Evolutionary conservation across 2,797 vertebrate species (phyloP), one percentile per base, ranked within the genome.

Genomic region (Periparus ater): DNA sequence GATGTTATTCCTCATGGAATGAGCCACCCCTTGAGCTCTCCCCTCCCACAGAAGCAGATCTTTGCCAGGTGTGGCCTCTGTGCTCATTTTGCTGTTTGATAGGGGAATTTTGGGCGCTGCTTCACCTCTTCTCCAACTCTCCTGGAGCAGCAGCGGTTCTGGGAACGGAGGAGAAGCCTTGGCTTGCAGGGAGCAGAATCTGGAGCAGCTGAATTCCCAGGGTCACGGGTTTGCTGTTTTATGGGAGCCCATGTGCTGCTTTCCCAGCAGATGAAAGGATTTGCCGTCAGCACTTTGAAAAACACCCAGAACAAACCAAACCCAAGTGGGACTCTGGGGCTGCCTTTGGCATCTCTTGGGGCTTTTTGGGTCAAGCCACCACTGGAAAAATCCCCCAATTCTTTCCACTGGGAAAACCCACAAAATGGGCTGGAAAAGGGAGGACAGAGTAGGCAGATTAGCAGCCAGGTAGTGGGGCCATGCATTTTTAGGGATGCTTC

Each of bases 191-290:
- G 77, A 91, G 50, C 54, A 6, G 55, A 62, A 55, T 85, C 48
- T 75, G 70, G 72, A 88, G 87, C 42, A 5, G 51, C 89, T 74
- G 2, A 50, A 51, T 75, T 75, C 42, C n/a, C 15, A 7, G 47
- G 87, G 93, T 96, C 93, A 25, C 5, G 76, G 38, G 7, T 91
- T 79, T 91, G 57, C 81, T 85, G 36, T 71, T 93, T 71, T 51
- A 26, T 82, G 78, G 74, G 92, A 88, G 44, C 12, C 79, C 30
- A 13, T n/a, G 91, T 75, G 78, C 89, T 85, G 6, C 53, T 94
- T 94, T 96, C 95, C 95, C 93, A 96, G 92, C 58, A 95, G 87
- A 92, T 91, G 70, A 96, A 96, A 97, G 48, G 58, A 8, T 85
- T 85, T 78, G 70, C 60, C 91, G 72, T 95, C 79, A 68, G 38